Conservation (phyloP, 1,140 invertebrate species). For the Platyura marginata region DNA sequence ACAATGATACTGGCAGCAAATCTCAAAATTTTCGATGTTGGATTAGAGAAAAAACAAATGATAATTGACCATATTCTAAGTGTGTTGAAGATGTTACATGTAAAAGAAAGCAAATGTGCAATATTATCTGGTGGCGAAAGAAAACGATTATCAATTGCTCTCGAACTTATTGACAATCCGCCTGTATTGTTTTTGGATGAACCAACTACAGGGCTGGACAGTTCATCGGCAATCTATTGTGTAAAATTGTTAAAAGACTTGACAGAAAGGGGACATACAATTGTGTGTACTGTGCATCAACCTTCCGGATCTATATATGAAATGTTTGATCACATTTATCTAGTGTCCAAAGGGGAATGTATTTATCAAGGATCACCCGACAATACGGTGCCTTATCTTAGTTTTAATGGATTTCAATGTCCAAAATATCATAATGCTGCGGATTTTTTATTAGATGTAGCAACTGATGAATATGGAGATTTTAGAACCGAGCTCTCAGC, state of each 20-base stretch:
- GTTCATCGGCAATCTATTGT: slow-evolving; percentile 64
- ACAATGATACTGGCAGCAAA: too few relatives aligned
- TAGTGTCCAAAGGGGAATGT: slow-evolving; percentile 66
- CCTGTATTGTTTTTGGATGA: slow-evolving; percentile 67
- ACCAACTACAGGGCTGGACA: slow-evolving; percentile 76
- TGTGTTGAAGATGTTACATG: slow-evolving; percentile 41
- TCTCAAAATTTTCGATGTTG: too few relatives aligned
- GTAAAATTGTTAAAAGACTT: slow-evolving; percentile 47
- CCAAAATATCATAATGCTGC: slow-evolving; percentile 86
- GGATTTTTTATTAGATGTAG: slow-evolving; percentile 74
- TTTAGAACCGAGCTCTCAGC: too few relatives aligned
- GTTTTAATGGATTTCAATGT: slow-evolving; percentile 52
- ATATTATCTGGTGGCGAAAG: slow-evolving; percentile 76
- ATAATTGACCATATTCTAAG: slow-evolving; percentile 53
- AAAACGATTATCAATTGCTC: slow-evolving; percentile 79
- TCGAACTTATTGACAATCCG: too few relatives aligned
- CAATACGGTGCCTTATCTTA: slow-evolving; percentile 58
- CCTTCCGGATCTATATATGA: slow-evolving; percentile 67
- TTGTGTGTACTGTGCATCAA: slow-evolving; percentile 61
- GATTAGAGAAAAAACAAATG: too few relatives aligned
- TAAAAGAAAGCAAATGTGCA: slow-evolving; percentile 54
- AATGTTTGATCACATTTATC: slow-evolving; percentile 73
- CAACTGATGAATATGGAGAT: slow-evolving; percentile 66
- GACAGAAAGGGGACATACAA: slow-evolving; percentile 45
- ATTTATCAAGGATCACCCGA: slow-evolving; percentile 59